Percentiles rank a stretch among this genome's conserved stretches.
phyloP scores from a whole-genome alignment of 2,797 vertebrate genomes.

The Monodelphis domestica region DNA sequence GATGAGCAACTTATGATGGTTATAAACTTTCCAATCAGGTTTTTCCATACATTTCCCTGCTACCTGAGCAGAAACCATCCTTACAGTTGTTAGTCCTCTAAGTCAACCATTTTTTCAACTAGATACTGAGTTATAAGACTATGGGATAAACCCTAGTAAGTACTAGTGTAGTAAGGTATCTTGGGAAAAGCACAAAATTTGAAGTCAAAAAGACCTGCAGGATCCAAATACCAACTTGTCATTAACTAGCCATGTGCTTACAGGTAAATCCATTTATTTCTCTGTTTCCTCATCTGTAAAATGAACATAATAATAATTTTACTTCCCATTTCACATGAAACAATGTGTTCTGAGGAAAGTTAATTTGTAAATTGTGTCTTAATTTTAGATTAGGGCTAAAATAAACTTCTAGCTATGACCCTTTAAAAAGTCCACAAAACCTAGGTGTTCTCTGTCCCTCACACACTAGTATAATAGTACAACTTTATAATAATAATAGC shows the following conservation, averaged over 20 bases:
- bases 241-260: background rate
- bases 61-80: background rate
- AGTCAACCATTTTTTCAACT: background rate
- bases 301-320: background rate
- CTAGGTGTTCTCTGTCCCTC: background rate
- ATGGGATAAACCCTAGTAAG: background rate
- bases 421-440: background rate
- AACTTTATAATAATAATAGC: background rate
- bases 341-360: constrained; percentile 8
- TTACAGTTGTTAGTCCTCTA: constrained; percentile 1
- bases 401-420: background rate
- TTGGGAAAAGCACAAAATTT: background rate
- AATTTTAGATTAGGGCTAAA: constrained; percentile 10
- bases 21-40: constrained; percentile 38
- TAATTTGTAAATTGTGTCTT: constrained; percentile 15
- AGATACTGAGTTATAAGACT: background rate
- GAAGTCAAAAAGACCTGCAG: background rate
- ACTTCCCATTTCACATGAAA: constrained; percentile 26
- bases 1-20: background rate
- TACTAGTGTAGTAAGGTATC: background rate
- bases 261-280: constrained; percentile 17
- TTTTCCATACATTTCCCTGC: constrained; percentile 36
- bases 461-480: background rate
- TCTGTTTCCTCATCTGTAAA: constrained; percentile 42
- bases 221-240: background rate